Conservation (phyloP, 2,113 vertebrate species). For the Channa argus region DNA sequence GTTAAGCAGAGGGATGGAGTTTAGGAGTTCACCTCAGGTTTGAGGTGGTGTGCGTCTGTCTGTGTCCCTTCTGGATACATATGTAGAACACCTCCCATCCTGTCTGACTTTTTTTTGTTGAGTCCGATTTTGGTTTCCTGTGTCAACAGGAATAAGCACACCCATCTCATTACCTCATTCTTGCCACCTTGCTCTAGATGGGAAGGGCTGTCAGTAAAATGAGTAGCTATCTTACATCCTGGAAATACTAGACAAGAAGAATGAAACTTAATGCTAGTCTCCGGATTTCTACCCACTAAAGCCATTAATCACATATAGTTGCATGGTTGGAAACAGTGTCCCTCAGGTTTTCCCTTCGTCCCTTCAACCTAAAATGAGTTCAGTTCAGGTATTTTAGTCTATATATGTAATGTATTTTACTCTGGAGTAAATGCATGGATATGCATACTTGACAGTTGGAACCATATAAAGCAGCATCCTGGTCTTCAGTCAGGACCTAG, state of each 20-base stretch:
- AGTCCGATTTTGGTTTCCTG: constrained; percentile 33
- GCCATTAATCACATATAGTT: constrained; percentile 56
- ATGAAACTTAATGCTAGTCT: constrained; percentile 6
- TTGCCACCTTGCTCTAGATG: constrained; percentile 45
- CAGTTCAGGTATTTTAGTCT: too few relatives aligned
- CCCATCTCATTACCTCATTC: constrained; percentile 64
- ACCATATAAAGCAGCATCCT: background rate
- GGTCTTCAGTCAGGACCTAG: constrained; percentile 21
- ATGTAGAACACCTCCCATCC: constrained; percentile 37
- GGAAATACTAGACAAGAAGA: constrained; percentile 40
- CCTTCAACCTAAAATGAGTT: background rate
- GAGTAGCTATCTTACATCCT: constrained; percentile 22
- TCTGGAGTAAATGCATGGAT: constrained; percentile 46
- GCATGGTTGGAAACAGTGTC: constrained; percentile 55
- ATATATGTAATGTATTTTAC: too few relatives aligned
- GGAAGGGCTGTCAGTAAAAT: constrained; percentile 41
- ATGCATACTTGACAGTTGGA: too few relatives aligned
- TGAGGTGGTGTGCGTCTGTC: constrained; percentile 46
- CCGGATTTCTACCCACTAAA: constrained; percentile 32
- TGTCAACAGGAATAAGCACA: constrained; percentile 57
- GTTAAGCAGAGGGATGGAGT: constrained; percentile 28
- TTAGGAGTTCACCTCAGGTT: constrained; percentile 59
- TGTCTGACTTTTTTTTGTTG: constrained; percentile 20
- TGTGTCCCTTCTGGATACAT: constrained; percentile 38
- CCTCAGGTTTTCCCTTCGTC: constrained; percentile 26